Evolutionary conservation across 1,140 invertebrate genomes (phyloP).

Genomic region (Drosophila varians): DNA sequence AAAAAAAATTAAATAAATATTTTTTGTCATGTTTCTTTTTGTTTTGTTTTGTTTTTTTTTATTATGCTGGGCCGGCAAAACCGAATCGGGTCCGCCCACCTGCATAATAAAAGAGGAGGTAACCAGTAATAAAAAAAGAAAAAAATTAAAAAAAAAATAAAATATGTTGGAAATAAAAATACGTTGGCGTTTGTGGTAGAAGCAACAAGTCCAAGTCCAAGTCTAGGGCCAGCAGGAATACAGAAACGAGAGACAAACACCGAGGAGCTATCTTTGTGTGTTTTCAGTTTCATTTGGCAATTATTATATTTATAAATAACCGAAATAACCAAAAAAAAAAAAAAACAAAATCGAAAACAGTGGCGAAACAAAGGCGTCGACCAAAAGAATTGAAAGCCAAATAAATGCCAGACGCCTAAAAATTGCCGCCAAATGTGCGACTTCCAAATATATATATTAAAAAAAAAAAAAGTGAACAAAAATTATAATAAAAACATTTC

Average conservation of each 20-base stretch:
- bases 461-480: slow-evolving; percentile 6
- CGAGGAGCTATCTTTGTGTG: slow-evolving; percentile 18
- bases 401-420: slow-evolving; percentile 56
- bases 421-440: slow-evolving; percentile 32
- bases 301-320: slow-evolving; percentile 59
- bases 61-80: slow-evolving; percentile 45
- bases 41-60: slow-evolving; percentile 14
- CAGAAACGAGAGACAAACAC: neutral
- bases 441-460: neutral
- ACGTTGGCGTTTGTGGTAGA: slow-evolving; percentile 42
- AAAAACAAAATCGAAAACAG: slow-evolving; percentile 24
- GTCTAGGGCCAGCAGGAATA: slow-evolving; percentile 46
- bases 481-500: neutral
- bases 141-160: slow-evolving; percentile 28
- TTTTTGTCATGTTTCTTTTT: slow-evolving; percentile 21
- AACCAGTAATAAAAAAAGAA: slow-evolving; percentile 13
- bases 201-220: slow-evolving; percentile 70
- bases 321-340: slow-evolving; percentile 2
- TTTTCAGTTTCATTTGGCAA: slow-evolving; percentile 54
- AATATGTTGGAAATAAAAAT: slow-evolving; percentile 19
- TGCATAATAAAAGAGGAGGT: slow-evolving; percentile 24
- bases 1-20: slow-evolving; percentile 31
- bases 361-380: slow-evolving; percentile 31
- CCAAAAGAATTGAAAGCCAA: slow-evolving; percentile 52
- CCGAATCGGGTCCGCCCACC: slow-evolving; percentile 69